Evolutionary conservation across 1,140 invertebrate species (phyloP).

Genomic region (Pseudomyrmex dendroicus): DNA sequence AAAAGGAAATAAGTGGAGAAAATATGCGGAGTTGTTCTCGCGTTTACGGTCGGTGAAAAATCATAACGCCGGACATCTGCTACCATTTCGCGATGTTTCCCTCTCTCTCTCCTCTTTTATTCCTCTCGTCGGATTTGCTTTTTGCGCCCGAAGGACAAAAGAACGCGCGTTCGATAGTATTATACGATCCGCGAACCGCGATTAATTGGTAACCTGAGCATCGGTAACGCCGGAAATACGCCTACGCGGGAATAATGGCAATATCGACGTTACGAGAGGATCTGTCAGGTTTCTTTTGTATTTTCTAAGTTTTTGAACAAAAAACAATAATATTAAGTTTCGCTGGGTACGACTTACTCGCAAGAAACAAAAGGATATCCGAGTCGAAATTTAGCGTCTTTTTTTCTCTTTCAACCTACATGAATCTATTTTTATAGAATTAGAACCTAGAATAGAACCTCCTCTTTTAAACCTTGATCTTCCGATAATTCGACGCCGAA

Average conservation of each 20-base stretch:
- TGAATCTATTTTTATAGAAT: too few relatives aligned
- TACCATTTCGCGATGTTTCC: slow-evolving; percentile 15
- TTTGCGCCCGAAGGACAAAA: not conserved
- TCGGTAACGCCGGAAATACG: not conserved
- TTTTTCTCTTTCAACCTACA: too few relatives aligned
- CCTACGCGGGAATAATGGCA: slow-evolving; percentile 14
- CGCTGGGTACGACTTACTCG: slow-evolving; percentile 1
- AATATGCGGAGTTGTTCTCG: slow-evolving; percentile 13
- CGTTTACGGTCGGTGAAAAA: slow-evolving; percentile 46
- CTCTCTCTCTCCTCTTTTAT: slow-evolving; percentile 1
- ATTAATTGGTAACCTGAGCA: slow-evolving; percentile 58
- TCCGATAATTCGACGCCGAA: too few relatives aligned
- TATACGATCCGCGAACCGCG: slow-evolving; percentile 6
- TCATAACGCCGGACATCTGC: slow-evolving; percentile 47
- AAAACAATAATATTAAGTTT: slow-evolving; percentile 7
- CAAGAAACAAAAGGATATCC: not conserved
- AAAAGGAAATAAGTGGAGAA: slow-evolving; percentile 1
- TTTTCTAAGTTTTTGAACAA: slow-evolving; percentile 27
- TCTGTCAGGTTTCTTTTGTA: slow-evolving; percentile 1
- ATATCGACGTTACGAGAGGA: not conserved
- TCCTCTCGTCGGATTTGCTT: slow-evolving; percentile 8
- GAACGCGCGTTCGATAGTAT: slow-evolving; percentile 15
- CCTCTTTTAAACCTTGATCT: too few relatives aligned
- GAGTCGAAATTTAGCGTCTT: not conserved
- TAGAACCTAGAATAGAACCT: too few relatives aligned